A percentile compares a stretch with the other conserved stretches of the same genome.
Evolutionary conservation across 2,888 invertebrate genomes (phyloP).

Genomic region (Oxystoma pomonae): DNA sequence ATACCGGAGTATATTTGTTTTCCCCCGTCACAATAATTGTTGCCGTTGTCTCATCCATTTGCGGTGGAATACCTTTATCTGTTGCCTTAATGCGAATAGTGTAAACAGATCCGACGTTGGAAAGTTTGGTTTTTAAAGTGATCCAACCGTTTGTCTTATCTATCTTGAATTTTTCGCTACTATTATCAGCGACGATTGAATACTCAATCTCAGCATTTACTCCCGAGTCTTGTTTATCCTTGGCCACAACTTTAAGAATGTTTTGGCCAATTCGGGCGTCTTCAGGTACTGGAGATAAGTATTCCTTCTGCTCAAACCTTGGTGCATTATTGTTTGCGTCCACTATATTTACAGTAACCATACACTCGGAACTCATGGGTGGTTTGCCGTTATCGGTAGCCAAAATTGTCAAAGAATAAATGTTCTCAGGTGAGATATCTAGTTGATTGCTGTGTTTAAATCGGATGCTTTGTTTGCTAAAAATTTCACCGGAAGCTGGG

Average conservation of each 20-base stretch:
- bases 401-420: slow-evolving; percentile 81
- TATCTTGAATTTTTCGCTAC: slow-evolving; percentile 67
- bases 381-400: slow-evolving; percentile 95
- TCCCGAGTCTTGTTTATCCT: slow-evolving; percentile 77
- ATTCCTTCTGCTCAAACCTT: slow-evolving; percentile 69
- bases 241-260: slow-evolving; percentile 69
- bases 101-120: slow-evolving; percentile 60
- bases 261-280: slow-evolving; percentile 67
- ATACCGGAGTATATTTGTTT: slow-evolving; percentile 75
- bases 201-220: slow-evolving; percentile 88
- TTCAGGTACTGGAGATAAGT: slow-evolving; percentile 78
- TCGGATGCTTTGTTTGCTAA: slow-evolving; percentile 74
- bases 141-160: slow-evolving; percentile 81
- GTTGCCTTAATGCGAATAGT: slow-evolving; percentile 68
- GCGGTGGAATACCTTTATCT: slow-evolving; percentile 86
- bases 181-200: slow-evolving; percentile 69
- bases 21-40: slow-evolving; percentile 80
- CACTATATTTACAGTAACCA: slow-evolving; percentile 82
- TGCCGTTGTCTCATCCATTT: slow-evolving; percentile 70
- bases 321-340: slow-evolving; percentile 93
- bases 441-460: slow-evolving; percentile 75
- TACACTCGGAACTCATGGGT: slow-evolving; percentile 84
- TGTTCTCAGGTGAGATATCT: slow-evolving; percentile 82
- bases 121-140: slow-evolving; percentile 55
- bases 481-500: slow-evolving; percentile 89